Evolutionary conservation across 2,797 vertebrate species (phyloP).

Genomic region (Microtus californicus): DNA sequence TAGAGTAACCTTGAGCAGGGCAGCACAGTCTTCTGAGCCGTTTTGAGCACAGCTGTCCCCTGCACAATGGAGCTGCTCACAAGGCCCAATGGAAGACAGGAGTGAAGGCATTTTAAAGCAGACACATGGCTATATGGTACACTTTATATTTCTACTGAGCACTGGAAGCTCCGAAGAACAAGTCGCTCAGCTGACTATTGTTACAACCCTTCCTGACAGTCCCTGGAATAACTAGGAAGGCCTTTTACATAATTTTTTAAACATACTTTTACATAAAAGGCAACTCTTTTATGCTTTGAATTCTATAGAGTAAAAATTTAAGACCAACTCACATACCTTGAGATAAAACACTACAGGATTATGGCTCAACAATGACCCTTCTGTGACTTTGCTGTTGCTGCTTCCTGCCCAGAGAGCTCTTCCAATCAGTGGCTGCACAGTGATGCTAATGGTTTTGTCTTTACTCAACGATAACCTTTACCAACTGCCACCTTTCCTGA

Average conservation of each 20-base stretch:
- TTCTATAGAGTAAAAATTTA: not conserved
- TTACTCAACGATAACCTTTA: not conserved
- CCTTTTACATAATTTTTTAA: no score
- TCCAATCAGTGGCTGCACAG: no score
- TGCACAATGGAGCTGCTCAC: not conserved
- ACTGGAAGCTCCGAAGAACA: not conserved
- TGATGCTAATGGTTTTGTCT: accelerated
- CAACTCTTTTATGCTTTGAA: not conserved
- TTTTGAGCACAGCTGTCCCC: not conserved
- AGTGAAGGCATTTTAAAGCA: not conserved
- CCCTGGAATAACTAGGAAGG: not conserved
- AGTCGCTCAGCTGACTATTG: not conserved
- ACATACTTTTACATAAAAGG: no score
- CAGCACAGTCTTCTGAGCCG: not conserved
- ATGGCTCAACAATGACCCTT: not conserved
- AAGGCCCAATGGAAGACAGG: not conserved
- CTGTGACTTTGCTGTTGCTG: not conserved
- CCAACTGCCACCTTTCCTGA: not conserved
- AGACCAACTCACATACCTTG: not conserved
- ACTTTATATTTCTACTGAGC: not conserved
- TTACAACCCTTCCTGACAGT: not conserved
- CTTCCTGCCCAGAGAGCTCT: not conserved
- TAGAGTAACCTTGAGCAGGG: not conserved
- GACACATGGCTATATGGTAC: not conserved
- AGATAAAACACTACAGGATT: not conserved